Evolutionary conservation across 1,140 invertebrate species (phyloP).

Genomic region (Helicoverpa armigera): DNA sequence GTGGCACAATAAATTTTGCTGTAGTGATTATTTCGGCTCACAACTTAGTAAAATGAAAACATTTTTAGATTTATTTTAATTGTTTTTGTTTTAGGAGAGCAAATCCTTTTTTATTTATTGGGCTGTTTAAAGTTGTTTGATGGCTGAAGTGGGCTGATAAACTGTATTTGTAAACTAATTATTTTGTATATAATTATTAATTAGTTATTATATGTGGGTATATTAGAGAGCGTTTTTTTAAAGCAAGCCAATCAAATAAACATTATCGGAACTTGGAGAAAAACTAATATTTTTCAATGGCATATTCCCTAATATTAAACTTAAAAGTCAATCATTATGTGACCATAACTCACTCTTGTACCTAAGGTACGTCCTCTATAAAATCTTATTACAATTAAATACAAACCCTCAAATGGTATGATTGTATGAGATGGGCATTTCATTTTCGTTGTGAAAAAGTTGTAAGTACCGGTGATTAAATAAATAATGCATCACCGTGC

Average conservation of each 20-base stretch:
- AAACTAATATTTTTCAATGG: no score
- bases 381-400: no score
- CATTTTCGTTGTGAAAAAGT: no score
- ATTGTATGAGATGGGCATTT: not conserved
- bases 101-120: slow-evolving; percentile 55
- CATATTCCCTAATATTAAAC: no score
- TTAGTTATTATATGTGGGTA: no score
- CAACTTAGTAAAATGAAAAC: slow-evolving; percentile 69
- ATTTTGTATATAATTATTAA: not conserved
- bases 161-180: slow-evolving; percentile 17
- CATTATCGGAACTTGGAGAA: no score
- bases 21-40: slow-evolving; percentile 70
- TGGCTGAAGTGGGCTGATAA: slow-evolving; percentile 2
- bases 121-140: slow-evolving; percentile 44
- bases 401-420: not conserved
- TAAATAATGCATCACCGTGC: not conserved
- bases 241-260: no score
- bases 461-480: not conserved
- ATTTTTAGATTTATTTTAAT: slow-evolving; percentile 70
- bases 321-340: no score
- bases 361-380: no score
- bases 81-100: slow-evolving; percentile 57
- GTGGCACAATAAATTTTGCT: slow-evolving; percentile 75
- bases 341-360: no score
- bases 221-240: no score